Evolutionary conservation across 2,888 invertebrate genomes (phyloP).

Genomic region (Eucera pruinosa): DNA sequence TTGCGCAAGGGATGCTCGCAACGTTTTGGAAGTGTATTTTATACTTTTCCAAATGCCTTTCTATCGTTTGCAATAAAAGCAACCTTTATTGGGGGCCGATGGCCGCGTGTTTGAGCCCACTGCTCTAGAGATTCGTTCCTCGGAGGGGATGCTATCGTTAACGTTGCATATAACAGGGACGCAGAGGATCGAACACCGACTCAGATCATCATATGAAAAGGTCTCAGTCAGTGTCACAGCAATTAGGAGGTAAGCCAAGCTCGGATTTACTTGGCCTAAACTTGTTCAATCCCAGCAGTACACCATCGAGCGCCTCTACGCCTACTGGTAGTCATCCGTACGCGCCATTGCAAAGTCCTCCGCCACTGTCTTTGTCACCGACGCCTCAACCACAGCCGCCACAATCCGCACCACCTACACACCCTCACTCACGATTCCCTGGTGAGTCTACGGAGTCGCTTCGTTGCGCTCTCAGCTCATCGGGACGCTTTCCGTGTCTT

Average conservation of each 20-base stretch:
- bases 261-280: slow-evolving; percentile 92
- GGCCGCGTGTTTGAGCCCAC: no score
- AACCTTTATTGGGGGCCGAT: no score
- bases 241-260: slow-evolving; percentile 90
- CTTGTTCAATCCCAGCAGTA: slow-evolving; percentile 90
- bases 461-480: slow-evolving; percentile 18
- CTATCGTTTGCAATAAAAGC: no score
- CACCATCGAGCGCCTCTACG: slow-evolving; percentile 92
- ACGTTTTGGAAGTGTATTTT: no score
- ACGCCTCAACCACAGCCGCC: slow-evolving; percentile 78
- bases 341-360: slow-evolving; percentile 91
- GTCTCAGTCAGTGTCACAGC: slow-evolving; percentile 91
- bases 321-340: slow-evolving; percentile 92
- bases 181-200: slow-evolving; percentile 90
- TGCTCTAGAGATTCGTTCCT: no score
- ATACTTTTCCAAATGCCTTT: no score
- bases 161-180: no score
- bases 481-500: slow-evolving; percentile 7
- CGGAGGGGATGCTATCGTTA: no score
- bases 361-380: slow-evolving; percentile 80
- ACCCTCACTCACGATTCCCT: slow-evolving; percentile 84
- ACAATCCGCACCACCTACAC: slow-evolving; percentile 79
- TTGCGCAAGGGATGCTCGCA: no score
- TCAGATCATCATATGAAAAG: slow-evolving; percentile 88
- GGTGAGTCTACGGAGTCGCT: slow-evolving; percentile 80